Base-by-base conservation (phyloP, 2,113 vertebrate species). In the Colius striatus region DNA sequence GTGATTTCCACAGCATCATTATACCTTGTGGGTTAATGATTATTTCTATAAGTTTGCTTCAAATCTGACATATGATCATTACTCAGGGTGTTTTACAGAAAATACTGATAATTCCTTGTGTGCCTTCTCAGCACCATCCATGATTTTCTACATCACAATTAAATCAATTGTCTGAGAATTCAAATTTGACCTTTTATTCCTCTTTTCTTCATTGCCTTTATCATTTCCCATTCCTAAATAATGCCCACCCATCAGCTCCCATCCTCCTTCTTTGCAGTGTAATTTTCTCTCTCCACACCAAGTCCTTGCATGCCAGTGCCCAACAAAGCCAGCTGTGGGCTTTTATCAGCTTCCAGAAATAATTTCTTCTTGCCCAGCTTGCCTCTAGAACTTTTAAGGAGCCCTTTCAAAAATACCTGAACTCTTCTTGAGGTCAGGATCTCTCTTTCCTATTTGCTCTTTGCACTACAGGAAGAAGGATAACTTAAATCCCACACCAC, bases 211-310 rank as follows among this genome's bases (percentile, higher is more conserved):
- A 45, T 67, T 78, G 23, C 5, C 9, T 11, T 67, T 74, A 38
- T 29, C 2, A 50, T 93, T 73, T 25, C 6, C n/a, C 5, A 27
- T n/a, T n/a, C n/a, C n/a, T n/a, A n/a, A n/a, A n/a, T n/a, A n/a
- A n/a, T n/a, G n/a, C n/a, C n/a, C n/a, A n/a, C n/a, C n/a, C n/a
- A n/a, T n/a, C 34, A 75, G 14, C 30, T 82, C 41, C 20, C 4
- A 13, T 1, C 0, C 3, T 87, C 17, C 26, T 67, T 50, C 45
- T 81, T 21, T 51, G 51, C 60, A 61, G 20, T 2, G 0, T 38
- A 68, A 32, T 15, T 34, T 87, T 61, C 22, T 68, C 15, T 82
- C 25, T 11, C 20, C 4, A 68, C 54, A 75, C 17, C 4, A 55
- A 55, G 18, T 58, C 32, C 20, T 54, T 67, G 8, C 14, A 30